These are phyloP conservation scores for Teleogryllus occipitalis DNA, from an alignment of 1,140 invertebrate genomes.

Conservation along the genomic window DNA sequence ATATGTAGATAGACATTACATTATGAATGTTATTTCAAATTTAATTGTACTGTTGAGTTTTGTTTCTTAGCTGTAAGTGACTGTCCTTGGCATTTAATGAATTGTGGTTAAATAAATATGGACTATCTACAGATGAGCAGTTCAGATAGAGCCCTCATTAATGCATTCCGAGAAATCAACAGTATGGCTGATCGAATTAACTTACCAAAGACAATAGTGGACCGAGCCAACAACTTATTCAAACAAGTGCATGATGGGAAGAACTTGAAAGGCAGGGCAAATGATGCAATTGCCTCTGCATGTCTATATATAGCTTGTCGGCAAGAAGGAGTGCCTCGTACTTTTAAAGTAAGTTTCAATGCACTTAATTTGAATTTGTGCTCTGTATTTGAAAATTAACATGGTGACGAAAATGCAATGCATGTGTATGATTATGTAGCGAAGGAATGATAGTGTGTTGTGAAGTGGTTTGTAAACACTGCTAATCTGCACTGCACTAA, in stretches of 20 bases:
- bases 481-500: too few species aligned
- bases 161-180: constrained; percentile 93
- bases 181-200: constrained; percentile 98
- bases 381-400: constrained; percentile 2
- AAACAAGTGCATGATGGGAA: constrained; percentile 98
- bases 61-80: background rate
- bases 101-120: background rate
- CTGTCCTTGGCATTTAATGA: background rate
- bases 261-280: constrained; percentile 87
- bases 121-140: constrained; percentile 59
- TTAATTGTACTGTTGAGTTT: background rate
- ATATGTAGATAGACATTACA: background rate
- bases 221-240: constrained; percentile 91
- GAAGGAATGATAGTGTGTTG: background rate
- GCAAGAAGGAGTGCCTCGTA: constrained; percentile 96
- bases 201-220: constrained; percentile 88
- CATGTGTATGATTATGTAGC: constrained; percentile 15
- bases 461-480: too few species aligned
- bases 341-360: constrained; percentile 68
- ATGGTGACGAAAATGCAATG: constrained; percentile 10
- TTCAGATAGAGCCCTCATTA: constrained; percentile 87
- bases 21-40: background rate
- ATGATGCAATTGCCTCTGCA: constrained; percentile 97
- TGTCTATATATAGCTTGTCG: constrained; percentile 98
- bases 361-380: background rate